Evolutionary conservation across 1,140 invertebrate species (phyloP).

Genomic region (Heliconius hermathena): DNA sequence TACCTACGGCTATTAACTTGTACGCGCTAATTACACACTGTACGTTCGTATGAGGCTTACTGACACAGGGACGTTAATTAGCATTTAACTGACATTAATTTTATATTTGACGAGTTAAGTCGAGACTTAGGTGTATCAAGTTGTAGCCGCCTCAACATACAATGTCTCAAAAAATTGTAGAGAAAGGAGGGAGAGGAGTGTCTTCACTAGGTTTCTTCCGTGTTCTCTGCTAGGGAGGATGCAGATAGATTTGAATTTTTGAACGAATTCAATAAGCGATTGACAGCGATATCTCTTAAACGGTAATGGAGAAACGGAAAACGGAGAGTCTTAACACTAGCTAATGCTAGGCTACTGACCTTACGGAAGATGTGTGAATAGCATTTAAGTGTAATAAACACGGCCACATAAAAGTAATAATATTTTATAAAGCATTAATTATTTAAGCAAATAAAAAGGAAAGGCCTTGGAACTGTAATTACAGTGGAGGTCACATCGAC

Average conservation of each 20-base stretch:
- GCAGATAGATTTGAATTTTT: too few relatives aligned
- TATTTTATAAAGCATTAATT: neutral
- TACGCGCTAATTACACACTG: neutral
- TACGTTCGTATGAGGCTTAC: neutral
- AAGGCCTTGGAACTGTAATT: neutral
- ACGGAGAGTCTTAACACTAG: too few relatives aligned
- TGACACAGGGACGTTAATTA: neutral
- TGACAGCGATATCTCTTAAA: neutral
- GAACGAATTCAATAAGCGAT: too few relatives aligned
- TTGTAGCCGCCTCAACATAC: too few relatives aligned
- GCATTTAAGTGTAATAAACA: neutral
- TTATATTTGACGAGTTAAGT: neutral
- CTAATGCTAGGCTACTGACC: neutral
- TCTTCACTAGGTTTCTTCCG: too few relatives aligned
- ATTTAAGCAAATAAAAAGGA: slow-evolving; percentile 13
- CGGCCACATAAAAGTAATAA: neutral
- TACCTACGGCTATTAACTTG: neutral
- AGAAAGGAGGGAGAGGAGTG: too few relatives aligned
- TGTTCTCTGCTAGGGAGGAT: too few relatives aligned
- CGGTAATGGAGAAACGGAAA: too few relatives aligned
- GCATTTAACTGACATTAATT: neutral
- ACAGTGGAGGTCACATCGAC: slow-evolving; percentile 6
- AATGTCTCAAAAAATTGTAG: too few relatives aligned
- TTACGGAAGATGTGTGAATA: neutral
- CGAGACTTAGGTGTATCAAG: too few relatives aligned